Base-by-base conservation (phyloP, 2,113 vertebrate species). In the Bubo scandiacus region DNA sequence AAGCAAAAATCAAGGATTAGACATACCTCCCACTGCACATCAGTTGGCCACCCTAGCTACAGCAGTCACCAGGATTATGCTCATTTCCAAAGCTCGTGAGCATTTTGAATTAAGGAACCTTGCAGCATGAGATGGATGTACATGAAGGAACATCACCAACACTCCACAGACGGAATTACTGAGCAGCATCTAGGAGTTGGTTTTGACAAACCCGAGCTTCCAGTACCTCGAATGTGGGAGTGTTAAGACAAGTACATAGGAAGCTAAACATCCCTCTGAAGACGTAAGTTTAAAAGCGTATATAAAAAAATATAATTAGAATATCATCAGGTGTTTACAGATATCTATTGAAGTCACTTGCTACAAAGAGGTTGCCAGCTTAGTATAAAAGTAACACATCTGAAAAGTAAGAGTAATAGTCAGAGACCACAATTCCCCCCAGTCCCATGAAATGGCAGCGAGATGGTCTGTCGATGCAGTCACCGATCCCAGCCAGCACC, bases 1-100 rank as follows among this genome's bases (percentile, higher is more conserved):
- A 84, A 81, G 70, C 88, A 89, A 89, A 89, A 89, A 61, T 19
- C 70, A 62, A 87, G 91, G 92, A 95, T 92, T 87, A 90, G 86
- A 25, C 62, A 29, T 11, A 38, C 62, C 58, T 81, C 59, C 57
- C 61, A 34, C 72, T 47, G 93, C 72, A 89, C 51, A 74, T 49
- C 86, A 86, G 47, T 5, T 62, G 51, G 63, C 54, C 34, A 87
- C 73, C 65, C 55, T 26, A 34, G 66, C 83, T 52, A 22, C 45
- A 59, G 81, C 55, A 78, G 63, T 40, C 86, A 81, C 68, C 65
- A 89, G 70, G 73, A 96, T 83, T 93, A 70, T 12, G 30, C 18
- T 77, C 27, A 54, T 47, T 89, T 68, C 84, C 91, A 87, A 72
- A 89, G 40, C 80, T 80, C 92, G 15, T 0, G 26, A 92, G 79